Base-by-base conservation (phyloP, 2,888 invertebrate genomes). In the Plebejus anna region DNA sequence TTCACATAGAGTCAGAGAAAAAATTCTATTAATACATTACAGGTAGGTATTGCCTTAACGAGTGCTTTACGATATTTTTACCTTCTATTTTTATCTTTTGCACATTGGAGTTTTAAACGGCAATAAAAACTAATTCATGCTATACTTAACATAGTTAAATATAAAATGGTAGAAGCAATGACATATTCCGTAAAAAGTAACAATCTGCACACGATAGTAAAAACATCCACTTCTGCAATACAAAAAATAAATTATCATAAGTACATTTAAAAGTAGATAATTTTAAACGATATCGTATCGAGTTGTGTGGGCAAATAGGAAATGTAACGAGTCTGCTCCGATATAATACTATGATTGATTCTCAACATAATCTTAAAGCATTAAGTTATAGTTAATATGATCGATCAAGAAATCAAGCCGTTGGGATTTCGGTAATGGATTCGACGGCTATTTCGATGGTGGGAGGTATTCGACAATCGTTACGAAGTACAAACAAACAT, bases 341-440 rank as follows among this genome's bases (percentile, higher is more conserved):
- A 51, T 32, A n/a, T 51, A 51, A 73, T 51, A 47, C 73, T 51
- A 91, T 93, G 92, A 93, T 93, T 88, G 92, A 93, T 93, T 90
- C 84, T 82, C 83, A 82, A 86, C 83, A 83, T 84, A 91, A 93
- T 93, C 92, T 88, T 82, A 82, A 82, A 84, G 91, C 92, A 92
- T 93, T 93, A 93, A 91, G 89, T 91, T 92, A 91, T 92, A 92
- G 91, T 90, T 90, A 89, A 89, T 86, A 86, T 87, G 87, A 92
- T 93, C 92, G 88, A 92, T 93, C 92, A 92, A 90, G 86, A 90
- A 91, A 92, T 92, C 92, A 92, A 91, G 90, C 87, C 71, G 32
- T 28, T 51, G 38, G 59, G 71, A 72, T 51, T 76, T 71, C 16
- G 57, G 55, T 76, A 76, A 76, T 76, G 76, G 76, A 76, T 76